Conservation (phyloP, 2,888 invertebrate genomes). For the Anarsia innoxiella region DNA sequence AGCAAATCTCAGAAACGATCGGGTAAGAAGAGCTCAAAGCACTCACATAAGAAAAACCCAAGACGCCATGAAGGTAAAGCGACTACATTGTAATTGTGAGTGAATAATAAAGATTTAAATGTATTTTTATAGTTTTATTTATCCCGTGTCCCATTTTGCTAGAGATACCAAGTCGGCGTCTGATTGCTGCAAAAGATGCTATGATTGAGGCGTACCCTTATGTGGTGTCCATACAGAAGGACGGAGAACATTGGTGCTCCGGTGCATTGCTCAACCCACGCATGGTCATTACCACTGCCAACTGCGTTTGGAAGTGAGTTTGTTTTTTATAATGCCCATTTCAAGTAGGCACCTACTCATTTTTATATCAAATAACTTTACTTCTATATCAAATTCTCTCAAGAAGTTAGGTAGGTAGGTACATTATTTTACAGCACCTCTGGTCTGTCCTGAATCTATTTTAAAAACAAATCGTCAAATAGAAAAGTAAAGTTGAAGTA, state of each 20-base stretch:
- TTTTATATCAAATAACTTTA: no score
- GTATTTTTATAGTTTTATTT: constrained; percentile 20
- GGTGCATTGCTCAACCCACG: constrained; percentile 56
- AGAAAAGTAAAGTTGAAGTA: no score
- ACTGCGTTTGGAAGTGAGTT: constrained; percentile 68
- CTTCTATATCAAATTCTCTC: no score
- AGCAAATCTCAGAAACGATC: background rate
- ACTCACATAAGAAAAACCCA: background rate
- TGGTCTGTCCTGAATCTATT: no score
- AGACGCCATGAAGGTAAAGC: background rate
- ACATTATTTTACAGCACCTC: no score
- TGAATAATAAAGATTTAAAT: constrained; percentile 13
- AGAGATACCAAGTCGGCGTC: constrained; percentile 33
- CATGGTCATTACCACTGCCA: constrained; percentile 58
- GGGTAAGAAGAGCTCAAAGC: no score
- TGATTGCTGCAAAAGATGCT: constrained; percentile 49
- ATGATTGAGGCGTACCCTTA: constrained; percentile 56
- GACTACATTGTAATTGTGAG: constrained; percentile 15
- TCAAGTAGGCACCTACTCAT: no score
- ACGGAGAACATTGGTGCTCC: constrained; percentile 54
- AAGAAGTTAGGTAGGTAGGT: no score
- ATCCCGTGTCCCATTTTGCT: constrained; percentile 18
- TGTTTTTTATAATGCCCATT: no score
- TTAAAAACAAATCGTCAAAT: no score
- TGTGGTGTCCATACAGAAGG: constrained; percentile 57